Conservation (phyloP, 2,113 vertebrate genomes). For the Numenius arquata region DNA sequence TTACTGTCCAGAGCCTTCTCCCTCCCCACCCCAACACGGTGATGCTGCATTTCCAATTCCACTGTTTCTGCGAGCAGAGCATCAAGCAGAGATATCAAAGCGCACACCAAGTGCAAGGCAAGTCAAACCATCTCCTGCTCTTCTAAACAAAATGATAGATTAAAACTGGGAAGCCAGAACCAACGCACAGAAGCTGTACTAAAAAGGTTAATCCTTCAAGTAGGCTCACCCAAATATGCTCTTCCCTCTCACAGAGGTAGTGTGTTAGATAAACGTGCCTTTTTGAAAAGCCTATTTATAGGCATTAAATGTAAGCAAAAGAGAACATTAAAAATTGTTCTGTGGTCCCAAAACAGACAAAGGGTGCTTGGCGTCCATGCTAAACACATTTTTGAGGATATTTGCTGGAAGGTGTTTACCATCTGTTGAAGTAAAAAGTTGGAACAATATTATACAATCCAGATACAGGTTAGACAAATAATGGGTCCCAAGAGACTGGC, state of each 20-base stretch:
- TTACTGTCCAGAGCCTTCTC: not conserved
- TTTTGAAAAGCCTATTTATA: not conserved
- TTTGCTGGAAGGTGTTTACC: not conserved
- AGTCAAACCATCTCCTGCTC: not conserved
- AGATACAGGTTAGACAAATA: not conserved
- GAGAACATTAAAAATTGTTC: not conserved
- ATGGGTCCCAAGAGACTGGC: not conserved
- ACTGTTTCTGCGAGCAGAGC: not conserved
- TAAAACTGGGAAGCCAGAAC: not conserved
- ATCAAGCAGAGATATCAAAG: not conserved
- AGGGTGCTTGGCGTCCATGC: not conserved
- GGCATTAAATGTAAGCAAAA: not conserved
- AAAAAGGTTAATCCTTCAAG: not conserved
- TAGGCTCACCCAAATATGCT: not conserved
- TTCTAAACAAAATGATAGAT: not conserved
- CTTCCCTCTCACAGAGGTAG: not conserved
- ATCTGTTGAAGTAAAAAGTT: not conserved
- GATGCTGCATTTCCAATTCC: not conserved
- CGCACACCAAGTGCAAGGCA: not conserved
- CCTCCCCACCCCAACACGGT: too few species aligned
- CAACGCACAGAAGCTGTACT: not conserved
- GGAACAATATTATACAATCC: not conserved
- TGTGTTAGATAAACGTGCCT: not conserved
- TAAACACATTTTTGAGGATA: not conserved
- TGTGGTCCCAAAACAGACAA: not conserved